Base-by-base conservation (phyloP, 1,140 invertebrate genomes). In the Cyphomyrmex costatus region DNA sequence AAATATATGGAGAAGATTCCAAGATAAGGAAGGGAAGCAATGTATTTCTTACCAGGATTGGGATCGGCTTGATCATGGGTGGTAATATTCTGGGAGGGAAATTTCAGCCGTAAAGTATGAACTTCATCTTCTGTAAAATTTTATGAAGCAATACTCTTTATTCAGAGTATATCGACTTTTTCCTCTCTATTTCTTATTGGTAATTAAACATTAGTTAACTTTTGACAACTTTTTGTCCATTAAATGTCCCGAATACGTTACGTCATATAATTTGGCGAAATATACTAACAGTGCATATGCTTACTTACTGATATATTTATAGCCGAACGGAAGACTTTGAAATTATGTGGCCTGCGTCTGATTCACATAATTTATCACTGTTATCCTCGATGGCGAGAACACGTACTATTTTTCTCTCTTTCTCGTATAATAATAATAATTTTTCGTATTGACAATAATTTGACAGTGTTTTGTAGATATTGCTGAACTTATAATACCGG, bases 271-370 rank as follows among this genome's bases (percentile, higher is more conserved):
- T 89, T 89, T 85, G 86, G 56, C 70, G 87, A 68, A 88, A 77
- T 63, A 33, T 21, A n/a, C 60, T 56, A 90, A 60, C 61, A 82
- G 49, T 82, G 77, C 36, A 88, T 80, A 46, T 61, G 36, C 74
- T 86, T 63, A 74, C n/a, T 24, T 89, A 42, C 19, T 36, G 82
- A 82, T 91, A 92, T 92, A 92, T 92, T 92, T 92, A 92, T 91
- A 91, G 87, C 42, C 10, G 61, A 51, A 16, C 21, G 16, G 19
- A 33, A 30, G 36, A 42, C 8, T 42, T 42, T 3, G 30, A 30
- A 49, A 61, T 16, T 16, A 46, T 71, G 21, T 53, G 61, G 65
- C 36, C n/a, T 71, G 33, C 16, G 61, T 65, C 60, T 65, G 51
- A 51, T 73, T 80, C 21, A 58, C 74, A 46, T 79, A 91, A 92